phyloP scores from a whole-genome alignment of 2,888 invertebrate species.

The Diarsia dahlii region DNA sequence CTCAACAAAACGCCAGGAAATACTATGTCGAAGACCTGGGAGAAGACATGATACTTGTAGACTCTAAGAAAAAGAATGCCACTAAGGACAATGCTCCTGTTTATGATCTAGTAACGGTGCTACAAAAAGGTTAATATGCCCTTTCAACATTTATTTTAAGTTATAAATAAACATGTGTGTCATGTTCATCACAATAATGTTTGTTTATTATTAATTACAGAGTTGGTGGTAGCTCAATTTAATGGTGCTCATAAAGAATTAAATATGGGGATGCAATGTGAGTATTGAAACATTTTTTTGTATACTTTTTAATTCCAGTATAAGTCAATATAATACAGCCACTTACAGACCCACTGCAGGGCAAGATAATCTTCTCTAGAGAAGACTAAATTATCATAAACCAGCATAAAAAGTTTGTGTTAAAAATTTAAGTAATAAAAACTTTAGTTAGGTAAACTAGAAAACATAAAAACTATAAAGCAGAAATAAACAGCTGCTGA shows the following conservation, averaged over 20 bases:
- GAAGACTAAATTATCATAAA: background rate
- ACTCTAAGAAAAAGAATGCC: constrained; percentile 82
- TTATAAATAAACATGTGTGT: constrained; percentile 43
- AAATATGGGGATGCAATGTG: constrained; percentile 80
- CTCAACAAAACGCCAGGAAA: constrained; percentile 73
- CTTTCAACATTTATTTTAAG: background rate
- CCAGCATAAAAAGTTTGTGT: background rate
- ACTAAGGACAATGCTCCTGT: constrained; percentile 73
- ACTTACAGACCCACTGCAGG: background rate
- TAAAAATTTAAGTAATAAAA: background rate
- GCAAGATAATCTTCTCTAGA: background rate
- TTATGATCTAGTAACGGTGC: constrained; percentile 71
- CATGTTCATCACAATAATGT: constrained; percentile 23
- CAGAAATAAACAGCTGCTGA: constrained; percentile 19
- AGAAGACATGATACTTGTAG: constrained; percentile 84
- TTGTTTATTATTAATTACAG: constrained; percentile 74
- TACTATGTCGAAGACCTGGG: constrained; percentile 85
- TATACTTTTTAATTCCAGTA: background rate
- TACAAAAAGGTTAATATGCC: constrained; percentile 79
- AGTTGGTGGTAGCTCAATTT: constrained; percentile 83
- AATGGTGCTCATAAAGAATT: constrained; percentile 81
- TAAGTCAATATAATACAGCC: too few species aligned
- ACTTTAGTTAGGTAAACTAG: background rate
- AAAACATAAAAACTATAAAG: background rate
- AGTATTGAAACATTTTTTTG: constrained; percentile 67